These are phyloP conservation scores for Bombus huntii DNA, from an alignment of 1,140 invertebrate species.

Conservation along the genomic window DNA sequence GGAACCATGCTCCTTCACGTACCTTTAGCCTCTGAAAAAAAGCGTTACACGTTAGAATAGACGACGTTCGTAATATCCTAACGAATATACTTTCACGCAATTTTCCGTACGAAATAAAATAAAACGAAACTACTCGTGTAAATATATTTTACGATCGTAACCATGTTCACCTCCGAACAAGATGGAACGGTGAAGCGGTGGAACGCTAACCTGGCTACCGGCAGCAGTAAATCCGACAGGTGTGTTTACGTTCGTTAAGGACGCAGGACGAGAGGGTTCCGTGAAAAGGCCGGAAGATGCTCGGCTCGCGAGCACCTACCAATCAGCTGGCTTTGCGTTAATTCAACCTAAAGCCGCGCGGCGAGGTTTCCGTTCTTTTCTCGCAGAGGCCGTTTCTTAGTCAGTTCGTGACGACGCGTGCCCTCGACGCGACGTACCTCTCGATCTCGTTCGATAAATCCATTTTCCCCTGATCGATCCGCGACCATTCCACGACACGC, in stretches of 20 bases:
- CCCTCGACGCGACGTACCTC: slow-evolving; percentile 62
- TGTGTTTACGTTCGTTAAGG: slow-evolving; percentile 19
- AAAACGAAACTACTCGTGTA: too few relatives aligned
- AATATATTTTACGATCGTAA: too few relatives aligned
- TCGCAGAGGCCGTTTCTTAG: slow-evolving; percentile 42
- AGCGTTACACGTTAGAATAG: too few relatives aligned
- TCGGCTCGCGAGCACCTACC: slow-evolving; percentile 55
- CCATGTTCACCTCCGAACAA: background rate
- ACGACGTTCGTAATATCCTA: too few relatives aligned
- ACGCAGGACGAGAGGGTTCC: background rate
- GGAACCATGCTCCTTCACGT: background rate
- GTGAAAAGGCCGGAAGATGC: slow-evolving; percentile 17
- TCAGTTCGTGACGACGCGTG: slow-evolving; percentile 73
- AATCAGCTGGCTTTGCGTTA: slow-evolving; percentile 66
- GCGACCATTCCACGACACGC: background rate
- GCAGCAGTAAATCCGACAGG: background rate
- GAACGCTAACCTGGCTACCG: background rate
- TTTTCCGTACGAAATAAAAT: too few relatives aligned
- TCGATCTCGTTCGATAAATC: slow-evolving; percentile 48
- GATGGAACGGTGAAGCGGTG: too few relatives aligned
- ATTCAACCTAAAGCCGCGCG: slow-evolving; percentile 63
- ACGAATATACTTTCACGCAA: too few relatives aligned
- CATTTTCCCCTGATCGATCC: background rate
- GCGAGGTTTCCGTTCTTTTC: slow-evolving; percentile 65
- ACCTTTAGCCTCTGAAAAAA: too few relatives aligned